Conservation (phyloP, 2,888 invertebrate species). For the Pachycephus smyrnensis region DNA sequence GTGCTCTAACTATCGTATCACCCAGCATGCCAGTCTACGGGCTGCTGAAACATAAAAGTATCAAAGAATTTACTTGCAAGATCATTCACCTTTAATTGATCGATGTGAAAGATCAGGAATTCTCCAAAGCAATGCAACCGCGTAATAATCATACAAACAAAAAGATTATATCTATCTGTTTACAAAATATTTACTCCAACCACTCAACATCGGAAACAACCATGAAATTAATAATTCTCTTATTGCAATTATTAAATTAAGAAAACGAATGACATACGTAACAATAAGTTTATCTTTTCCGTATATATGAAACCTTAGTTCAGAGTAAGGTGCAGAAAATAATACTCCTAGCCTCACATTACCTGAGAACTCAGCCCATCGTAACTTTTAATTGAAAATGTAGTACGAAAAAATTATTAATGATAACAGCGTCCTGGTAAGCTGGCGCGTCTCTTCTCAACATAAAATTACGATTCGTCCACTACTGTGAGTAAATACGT, state of each 20-base stretch:
- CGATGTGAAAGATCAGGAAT: neutral
- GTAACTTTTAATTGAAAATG: neutral
- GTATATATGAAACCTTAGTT: neutral
- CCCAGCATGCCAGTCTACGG: constrained; percentile 30
- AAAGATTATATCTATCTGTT: neutral
- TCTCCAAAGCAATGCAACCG: neutral
- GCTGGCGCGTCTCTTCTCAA: neutral
- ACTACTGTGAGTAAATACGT: neutral
- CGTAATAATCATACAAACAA: neutral
- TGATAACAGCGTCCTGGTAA: neutral
- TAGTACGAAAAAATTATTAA: neutral
- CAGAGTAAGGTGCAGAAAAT: neutral
- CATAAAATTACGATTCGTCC: neutral
- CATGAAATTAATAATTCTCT: neutral
- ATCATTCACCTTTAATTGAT: neutral
- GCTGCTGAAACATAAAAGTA: constrained; percentile 7
- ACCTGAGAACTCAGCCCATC: constrained; percentile 3
- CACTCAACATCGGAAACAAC: neutral
- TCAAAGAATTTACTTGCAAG: neutral
- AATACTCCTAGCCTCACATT: neutral
- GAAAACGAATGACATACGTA: neutral
- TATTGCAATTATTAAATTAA: neutral
- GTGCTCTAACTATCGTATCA: constrained; percentile 33
- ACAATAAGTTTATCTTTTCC: neutral
- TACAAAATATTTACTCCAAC: neutral